Evolutionary conservation across 2,888 invertebrate genomes (phyloP).

Genomic region (Linyphia triangularis): DNA sequence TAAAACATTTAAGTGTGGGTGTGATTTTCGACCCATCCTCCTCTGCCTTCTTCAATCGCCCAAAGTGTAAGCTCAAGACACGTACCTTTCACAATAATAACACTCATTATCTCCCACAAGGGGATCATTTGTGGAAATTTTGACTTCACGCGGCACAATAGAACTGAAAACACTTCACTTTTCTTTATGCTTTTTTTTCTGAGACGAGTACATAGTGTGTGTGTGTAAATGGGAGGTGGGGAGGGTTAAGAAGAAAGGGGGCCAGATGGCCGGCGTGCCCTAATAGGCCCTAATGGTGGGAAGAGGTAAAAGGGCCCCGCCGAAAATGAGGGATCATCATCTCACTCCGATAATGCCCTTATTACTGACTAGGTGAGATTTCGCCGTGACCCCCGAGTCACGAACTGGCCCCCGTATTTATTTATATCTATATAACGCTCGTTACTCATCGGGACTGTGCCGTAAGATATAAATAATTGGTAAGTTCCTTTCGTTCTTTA

Average conservation of each 20-base stretch:
- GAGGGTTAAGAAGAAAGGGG: too few relatives aligned
- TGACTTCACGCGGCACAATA: not conserved
- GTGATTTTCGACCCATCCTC: not conserved
- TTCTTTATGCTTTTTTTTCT: conserved; percentile 8
- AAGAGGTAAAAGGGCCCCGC: conserved; percentile 57
- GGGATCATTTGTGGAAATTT: not conserved
- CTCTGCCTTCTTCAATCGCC: not conserved
- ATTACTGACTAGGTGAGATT: conserved; percentile 61
- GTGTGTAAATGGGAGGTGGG: not conserved
- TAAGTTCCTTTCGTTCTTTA: too few relatives aligned
- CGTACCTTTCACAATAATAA: conserved; percentile 13
- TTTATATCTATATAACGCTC: conserved; percentile 33
- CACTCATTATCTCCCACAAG: conserved; percentile 16
- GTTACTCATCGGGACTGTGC: not conserved
- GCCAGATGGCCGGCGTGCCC: conserved; percentile 66
- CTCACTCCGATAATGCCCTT: conserved; percentile 57
- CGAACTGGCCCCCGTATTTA: conserved; percentile 54
- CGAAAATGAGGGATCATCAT: conserved; percentile 69
- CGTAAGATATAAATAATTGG: not conserved
- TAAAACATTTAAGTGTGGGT: conserved; percentile 11
- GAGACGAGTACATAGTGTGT: too few relatives aligned
- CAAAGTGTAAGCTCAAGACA: conserved; percentile 1
- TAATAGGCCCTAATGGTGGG: conserved; percentile 72
- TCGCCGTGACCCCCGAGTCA: conserved; percentile 43
- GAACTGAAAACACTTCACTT: conserved; percentile 32